phyloP scores from a whole-genome alignment of 2,113 vertebrate species.

The Mungos mungo region DNA sequence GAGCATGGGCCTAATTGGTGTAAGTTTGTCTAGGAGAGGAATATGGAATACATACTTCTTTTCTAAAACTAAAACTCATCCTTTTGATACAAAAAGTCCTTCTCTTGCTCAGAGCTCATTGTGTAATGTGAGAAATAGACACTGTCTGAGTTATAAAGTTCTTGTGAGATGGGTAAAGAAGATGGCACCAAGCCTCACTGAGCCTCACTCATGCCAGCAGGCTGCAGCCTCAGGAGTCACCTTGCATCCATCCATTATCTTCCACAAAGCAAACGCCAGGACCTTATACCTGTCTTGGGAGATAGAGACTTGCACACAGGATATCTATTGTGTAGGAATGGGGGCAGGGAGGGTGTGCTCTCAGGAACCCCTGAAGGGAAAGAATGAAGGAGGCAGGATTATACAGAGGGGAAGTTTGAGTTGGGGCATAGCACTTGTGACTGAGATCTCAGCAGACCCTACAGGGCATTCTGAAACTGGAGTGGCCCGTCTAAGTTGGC shows the following conservation, averaged over 20 bases:
- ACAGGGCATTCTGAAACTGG: neutral
- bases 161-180: neutral
- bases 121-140: neutral
- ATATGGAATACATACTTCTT: constrained; percentile 63
- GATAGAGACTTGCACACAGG: neutral
- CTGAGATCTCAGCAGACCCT: neutral
- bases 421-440: neutral
- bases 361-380: neutral
- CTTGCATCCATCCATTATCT: neutral
- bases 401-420: neutral
- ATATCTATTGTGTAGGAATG: neutral
- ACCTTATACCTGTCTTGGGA: neutral
- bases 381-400: neutral
- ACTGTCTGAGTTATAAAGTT: neutral
- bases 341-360: neutral
- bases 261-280: neutral
- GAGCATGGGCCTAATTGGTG: constrained; percentile 60
- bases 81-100: constrained; percentile 35
- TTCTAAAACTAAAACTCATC: constrained; percentile 57
- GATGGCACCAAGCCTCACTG: neutral
- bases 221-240: too few relatives aligned
- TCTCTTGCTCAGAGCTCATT: constrained; percentile 37
- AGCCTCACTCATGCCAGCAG: neutral
- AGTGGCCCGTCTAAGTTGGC: neutral
- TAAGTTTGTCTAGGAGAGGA: constrained; percentile 46